Base-by-base conservation (phyloP, 2,797 vertebrate species). In the Hypotaenidia philippensis region DNA sequence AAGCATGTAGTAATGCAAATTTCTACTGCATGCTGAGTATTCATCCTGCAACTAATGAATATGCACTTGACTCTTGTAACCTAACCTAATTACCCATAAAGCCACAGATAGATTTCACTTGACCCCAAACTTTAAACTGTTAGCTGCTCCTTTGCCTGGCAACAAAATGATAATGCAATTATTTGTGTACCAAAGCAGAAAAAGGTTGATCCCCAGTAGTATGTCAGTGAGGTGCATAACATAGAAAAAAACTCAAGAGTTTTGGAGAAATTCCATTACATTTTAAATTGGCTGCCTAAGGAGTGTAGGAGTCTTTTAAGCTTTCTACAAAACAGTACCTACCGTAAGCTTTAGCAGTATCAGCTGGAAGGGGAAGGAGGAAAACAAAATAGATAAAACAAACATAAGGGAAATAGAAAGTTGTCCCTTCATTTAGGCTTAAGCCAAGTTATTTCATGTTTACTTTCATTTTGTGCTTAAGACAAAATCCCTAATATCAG, bases 21-120 rank as follows among this genome's bases (percentile, higher is more conserved):
- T 87, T 94, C 82, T 93, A 57, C 87, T 85, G 90, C 89, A 88
- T 87, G 89, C 91, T 94, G 64, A 91, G 89, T 91, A 89, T 92
- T 98, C 92, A 93, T 93, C 50, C 92, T 96, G 68, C 93, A 97
- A 87, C 52, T 96, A 95, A 97, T 97, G 95, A 97, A 96, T 91
- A 95, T 90, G 96, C 96, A 89, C 84, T 97, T 94, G 96, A 91
- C 92, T 96, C 34, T 89, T 96, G 88, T 92, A 95, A 97, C 78
- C 86, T 97, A 96, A 93, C 63, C 50, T 98, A 97, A 97, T 98
- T 97, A 93, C 81, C 95, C 91, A 91, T 96, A 97, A 97, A 96
- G 65, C 80, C 90, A 97, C 2, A 55, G 84, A 89, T 78, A 94
- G 92, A 94, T 98, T 97, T 97, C 86, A 66, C 63, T 96, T 97